Evolutionary conservation across 2,888 invertebrate genomes (phyloP).

Genomic region (Xestia c-nigrum): DNA sequence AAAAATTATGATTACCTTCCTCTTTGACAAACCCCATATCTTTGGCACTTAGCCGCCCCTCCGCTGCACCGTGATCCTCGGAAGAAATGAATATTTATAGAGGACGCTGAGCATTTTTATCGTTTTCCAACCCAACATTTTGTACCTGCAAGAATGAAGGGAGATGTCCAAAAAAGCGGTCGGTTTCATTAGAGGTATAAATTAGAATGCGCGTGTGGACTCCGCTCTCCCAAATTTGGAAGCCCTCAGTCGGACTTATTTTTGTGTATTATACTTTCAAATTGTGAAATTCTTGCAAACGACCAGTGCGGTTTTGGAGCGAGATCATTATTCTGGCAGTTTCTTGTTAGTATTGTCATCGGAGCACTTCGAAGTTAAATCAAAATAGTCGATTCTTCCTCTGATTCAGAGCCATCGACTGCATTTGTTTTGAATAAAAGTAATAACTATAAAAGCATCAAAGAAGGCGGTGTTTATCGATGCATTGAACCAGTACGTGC

Average conservation of each 20-base stretch:
- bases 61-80: conserved; percentile 60
- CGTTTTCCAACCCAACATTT: conserved; percentile 76
- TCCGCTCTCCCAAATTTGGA: conserved; percentile 77
- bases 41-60: conserved; percentile 80
- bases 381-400: conserved; percentile 45
- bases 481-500: conserved; percentile 57
- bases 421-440: conserved; percentile 58
- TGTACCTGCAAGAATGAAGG: conserved; percentile 81
- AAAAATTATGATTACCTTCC: conserved; percentile 86
- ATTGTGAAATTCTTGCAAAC: conserved; percentile 78
- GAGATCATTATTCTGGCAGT: conserved; percentile 79
- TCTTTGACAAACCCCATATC: conserved; percentile 84
- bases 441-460: conserved; percentile 49
- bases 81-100: conserved; percentile 87
- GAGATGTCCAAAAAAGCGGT: conserved; percentile 76
- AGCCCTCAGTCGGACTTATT: conserved; percentile 72
- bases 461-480: conserved; percentile 47
- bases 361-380: conserved; percentile 58
- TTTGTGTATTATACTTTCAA: conserved; percentile 88
- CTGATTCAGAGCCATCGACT: conserved; percentile 31
- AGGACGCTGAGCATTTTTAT: conserved; percentile 81
- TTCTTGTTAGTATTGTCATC: conserved; percentile 70
- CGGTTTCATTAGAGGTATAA: conserved; percentile 86
- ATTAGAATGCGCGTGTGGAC: conserved; percentile 84
- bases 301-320: conserved; percentile 75